phyloP scores from a whole-genome alignment of 2,113 vertebrate species.

The Marmota monax region DNA sequence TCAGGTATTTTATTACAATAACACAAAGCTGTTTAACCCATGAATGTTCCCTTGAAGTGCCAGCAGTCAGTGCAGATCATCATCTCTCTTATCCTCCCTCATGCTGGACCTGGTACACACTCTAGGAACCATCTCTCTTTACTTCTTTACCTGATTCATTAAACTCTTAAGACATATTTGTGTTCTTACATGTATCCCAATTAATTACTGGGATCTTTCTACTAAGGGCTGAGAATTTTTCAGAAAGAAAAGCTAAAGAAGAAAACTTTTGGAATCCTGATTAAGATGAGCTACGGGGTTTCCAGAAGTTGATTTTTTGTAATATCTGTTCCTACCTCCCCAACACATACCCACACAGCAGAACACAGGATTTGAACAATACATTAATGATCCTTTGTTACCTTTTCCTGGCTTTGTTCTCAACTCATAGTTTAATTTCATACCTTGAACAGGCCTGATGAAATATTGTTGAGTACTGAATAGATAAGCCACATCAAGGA shows the following conservation, averaged over 20 bases:
- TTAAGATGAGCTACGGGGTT: not conserved
- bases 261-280: not conserved
- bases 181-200: not conserved
- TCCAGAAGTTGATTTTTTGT: not conserved
- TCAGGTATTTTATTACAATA: not conserved
- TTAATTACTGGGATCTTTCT: constrained; percentile 11
- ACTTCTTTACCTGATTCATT: not conserved
- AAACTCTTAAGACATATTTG: constrained; percentile 13
- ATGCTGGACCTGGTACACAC: not conserved
- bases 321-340: not conserved
- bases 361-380: not conserved
- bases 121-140: constrained; percentile 23
- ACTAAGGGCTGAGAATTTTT: constrained; percentile 5
- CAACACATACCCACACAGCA: not conserved
- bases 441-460: not conserved
- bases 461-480: not conserved
- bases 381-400: constrained; percentile 26
- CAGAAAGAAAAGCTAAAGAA: constrained; percentile 42
- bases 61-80: not conserved
- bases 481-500: not conserved
- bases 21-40: not conserved
- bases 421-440: constrained; percentile 38
- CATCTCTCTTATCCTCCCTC: not conserved
- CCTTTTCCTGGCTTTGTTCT: not conserved
- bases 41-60: not conserved